Evolutionary conservation across 2,113 vertebrate species (phyloP).

Genomic region (Puffinus mauretanicus): DNA sequence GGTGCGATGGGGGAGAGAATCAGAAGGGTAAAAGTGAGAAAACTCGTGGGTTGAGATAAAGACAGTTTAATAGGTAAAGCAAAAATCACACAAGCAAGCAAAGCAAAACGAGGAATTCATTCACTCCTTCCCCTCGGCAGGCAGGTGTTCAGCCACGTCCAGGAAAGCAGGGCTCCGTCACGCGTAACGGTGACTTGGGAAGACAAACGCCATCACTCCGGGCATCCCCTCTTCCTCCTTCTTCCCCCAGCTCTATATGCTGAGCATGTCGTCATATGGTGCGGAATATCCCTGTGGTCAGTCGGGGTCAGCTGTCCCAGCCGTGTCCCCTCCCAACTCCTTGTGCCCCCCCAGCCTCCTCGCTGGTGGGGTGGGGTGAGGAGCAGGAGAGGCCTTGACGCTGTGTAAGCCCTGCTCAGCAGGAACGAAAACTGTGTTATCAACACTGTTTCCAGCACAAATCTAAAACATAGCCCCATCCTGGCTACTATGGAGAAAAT

Average conservation of each 20-base stretch:
- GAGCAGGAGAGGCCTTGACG: not conserved
- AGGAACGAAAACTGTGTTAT: not conserved
- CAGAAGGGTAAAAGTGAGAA: not conserved
- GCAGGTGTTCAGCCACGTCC: not conserved
- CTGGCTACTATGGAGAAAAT: not conserved
- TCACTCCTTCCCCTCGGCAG: not conserved
- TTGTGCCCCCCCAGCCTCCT: not conserved
- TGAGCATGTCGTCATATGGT: not conserved
- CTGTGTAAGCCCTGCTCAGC: not conserved
- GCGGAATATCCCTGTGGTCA: not conserved
- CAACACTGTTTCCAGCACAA: not conserved
- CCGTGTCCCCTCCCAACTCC: not conserved
- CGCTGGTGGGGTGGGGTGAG: not conserved
- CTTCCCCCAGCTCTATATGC: not conserved
- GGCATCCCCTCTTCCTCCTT: not conserved
- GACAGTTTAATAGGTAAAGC: not conserved
- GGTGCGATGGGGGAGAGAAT: not conserved
- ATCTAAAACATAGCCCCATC: not conserved
- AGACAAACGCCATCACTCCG: not conserved
- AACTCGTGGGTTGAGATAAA: not conserved
- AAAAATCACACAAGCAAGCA: fast-evolving
- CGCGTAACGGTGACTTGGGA: fast-evolving
- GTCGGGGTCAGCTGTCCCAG: not conserved
- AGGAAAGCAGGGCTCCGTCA: not conserved
- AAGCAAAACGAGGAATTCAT: not conserved